phyloP scores from a whole-genome alignment of 1,140 invertebrate genomes.

The Tribolium castaneum region DNA sequence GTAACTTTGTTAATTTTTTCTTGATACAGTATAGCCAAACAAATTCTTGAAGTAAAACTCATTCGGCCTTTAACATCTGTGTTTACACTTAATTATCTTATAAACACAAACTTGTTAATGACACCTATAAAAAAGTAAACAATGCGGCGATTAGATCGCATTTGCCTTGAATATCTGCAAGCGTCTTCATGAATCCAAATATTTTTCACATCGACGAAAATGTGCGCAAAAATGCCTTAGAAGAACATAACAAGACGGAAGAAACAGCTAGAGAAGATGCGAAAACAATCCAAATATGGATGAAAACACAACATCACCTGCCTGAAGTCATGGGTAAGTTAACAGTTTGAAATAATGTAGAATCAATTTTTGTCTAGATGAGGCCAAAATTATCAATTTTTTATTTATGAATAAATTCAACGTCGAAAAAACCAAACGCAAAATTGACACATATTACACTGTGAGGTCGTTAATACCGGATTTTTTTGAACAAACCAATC shows the following conservation, averaged over 20 bases:
- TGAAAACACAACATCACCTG: background rate
- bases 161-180: background rate
- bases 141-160: background rate
- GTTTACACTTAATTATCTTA: background rate
- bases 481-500: background rate
- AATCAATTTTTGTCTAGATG: background rate
- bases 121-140: background rate
- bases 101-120: background rate
- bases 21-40: too few species aligned
- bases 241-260: background rate
- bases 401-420: background rate
- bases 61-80: background rate
- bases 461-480: background rate
- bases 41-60: too few species aligned
- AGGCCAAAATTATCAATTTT: background rate
- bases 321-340: conserved; percentile 7
- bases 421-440: background rate
- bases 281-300: background rate
- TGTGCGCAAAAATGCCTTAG: background rate
- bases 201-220: background rate
- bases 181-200: background rate
- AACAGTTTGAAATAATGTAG: background rate
- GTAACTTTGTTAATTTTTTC: too few species aligned
- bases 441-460: background rate
- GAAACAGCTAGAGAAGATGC: background rate